Evolutionary conservation across 2,888 invertebrate genomes (phyloP).

Genomic region (Campoplex nolae): DNA sequence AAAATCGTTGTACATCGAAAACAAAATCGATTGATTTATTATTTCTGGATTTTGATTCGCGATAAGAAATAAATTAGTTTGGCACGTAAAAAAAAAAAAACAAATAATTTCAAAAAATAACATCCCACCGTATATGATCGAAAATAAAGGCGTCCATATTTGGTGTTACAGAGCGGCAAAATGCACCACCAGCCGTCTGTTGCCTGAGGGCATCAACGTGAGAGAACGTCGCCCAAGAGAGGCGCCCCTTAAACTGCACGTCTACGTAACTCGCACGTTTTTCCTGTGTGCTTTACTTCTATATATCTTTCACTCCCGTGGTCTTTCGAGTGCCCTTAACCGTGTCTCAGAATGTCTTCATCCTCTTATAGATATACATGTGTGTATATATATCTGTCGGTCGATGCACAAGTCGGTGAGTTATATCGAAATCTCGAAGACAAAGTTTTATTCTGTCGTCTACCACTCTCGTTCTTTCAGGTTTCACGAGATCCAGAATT

Average conservation of each 20-base stretch:
- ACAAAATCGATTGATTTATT: too few relatives aligned
- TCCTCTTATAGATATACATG: not conserved
- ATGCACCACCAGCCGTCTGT: slow-evolving; percentile 54
- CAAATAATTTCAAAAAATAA: not conserved
- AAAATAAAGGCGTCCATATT: slow-evolving; percentile 3
- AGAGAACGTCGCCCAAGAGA: slow-evolving; percentile 36
- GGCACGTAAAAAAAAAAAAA: not conserved
- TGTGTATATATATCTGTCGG: not conserved
- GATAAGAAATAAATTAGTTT: not conserved
- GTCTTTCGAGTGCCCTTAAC: slow-evolving; percentile 53
- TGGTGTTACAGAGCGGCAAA: slow-evolving; percentile 5
- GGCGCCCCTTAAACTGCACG: slow-evolving; percentile 47
- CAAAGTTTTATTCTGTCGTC: slow-evolving; percentile 49
- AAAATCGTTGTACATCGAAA: too few relatives aligned
- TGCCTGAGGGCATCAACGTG: slow-evolving; percentile 41
- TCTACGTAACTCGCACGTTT: slow-evolving; percentile 50
- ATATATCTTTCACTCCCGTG: slow-evolving; percentile 30
- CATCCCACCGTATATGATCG: not conserved
- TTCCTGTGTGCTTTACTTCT: slow-evolving; percentile 27
- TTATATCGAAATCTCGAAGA: slow-evolving; percentile 55
- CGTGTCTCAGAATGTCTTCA: slow-evolving; percentile 13
- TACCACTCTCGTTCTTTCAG: slow-evolving; percentile 1
- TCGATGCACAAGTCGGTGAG: slow-evolving; percentile 21
- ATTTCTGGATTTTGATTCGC: too few relatives aligned
- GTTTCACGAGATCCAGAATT: slow-evolving; percentile 30